Evolutionary conservation across 2,113 vertebrate species (phyloP), one percentile per base, ranked within the genome.

Genomic region (Brienomyrus brachyistius): DNA sequence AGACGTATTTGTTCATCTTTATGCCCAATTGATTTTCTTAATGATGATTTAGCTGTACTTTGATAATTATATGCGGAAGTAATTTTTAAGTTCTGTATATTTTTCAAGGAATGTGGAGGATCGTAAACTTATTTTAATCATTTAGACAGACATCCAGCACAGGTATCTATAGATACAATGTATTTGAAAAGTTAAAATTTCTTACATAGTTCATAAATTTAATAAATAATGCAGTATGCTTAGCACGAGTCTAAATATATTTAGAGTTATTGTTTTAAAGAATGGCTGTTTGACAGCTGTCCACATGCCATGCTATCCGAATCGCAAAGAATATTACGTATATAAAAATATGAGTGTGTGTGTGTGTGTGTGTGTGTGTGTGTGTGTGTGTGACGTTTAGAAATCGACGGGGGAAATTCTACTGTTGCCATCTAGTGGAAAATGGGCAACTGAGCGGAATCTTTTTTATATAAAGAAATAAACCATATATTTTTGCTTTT

Each of bases 371-470:
- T 31, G 31, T 31, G 31, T 31, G 59, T 1, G 23, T n/a, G 23
- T 27, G 59, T n/a, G 19, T 59, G 56, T 47, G 10, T 40, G 11
- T 45, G 87, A 13, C 8, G 77, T 3, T 89, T 56, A 4, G 66
- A 47, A 7, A 23, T 10, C 1, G 87, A 91, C 92, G n/a, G 93
- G 93, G 88, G 88, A 94, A 96, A 94, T 93, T 94, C 93, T 94
- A 54, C 95, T 97, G 95, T 95, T 96, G 96, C 96, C 96, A 97
- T 97, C 96, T 96, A 96, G 95, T 97, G 96, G 94, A 89, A 91
- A 40, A 35, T 48, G 15, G 31, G 27, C 85, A 54, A 31, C 27
- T 86, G 87, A 87, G 21, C 23, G 45, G 21, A 66, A 21, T 40
- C 5, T 80, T 80, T 40, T 80, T 40, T 40, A 80, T 80, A 19